Percentiles rank a stretch among this genome's conserved stretches.
phyloP scores from a whole-genome alignment of 2,113 vertebrate genomes.

The Thunnus maccoyii region DNA sequence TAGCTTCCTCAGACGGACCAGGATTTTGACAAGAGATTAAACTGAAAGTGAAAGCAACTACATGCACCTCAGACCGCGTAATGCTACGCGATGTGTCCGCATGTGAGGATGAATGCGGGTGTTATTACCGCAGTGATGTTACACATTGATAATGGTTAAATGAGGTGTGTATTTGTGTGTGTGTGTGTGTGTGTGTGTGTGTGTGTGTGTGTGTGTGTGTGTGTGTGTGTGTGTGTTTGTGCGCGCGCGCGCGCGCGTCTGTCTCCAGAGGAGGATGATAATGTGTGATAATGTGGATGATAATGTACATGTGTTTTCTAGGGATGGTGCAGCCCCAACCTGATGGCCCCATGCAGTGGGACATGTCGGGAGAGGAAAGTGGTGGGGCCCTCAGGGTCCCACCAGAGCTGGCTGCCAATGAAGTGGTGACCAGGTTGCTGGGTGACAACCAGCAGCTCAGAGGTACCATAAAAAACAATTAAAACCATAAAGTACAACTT shows the following conservation, averaged over 20 bases:
- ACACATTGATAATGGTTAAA: no score
- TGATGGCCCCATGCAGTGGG: constrained; percentile 83
- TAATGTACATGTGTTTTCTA: constrained; percentile 1
- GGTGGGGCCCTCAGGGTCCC: constrained; percentile 83
- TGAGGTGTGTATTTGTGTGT: not conserved
- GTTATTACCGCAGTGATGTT: not conserved
- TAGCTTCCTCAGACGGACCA: fast-evolving
- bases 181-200: no score
- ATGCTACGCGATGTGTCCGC: not conserved
- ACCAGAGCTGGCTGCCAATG: constrained; percentile 85
- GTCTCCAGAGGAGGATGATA: no score
- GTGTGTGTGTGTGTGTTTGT: not conserved
- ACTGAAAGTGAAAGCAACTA: constrained; percentile 59
- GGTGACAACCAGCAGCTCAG: constrained; percentile 88
- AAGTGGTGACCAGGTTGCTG: constrained; percentile 83
- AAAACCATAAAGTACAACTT: no score
- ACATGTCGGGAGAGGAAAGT: constrained; percentile 83
- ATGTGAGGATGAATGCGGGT: not conserved
- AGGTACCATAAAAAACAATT: constrained; percentile 70
- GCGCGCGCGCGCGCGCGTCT: no score
- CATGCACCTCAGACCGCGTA: not conserved
- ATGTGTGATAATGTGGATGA: no score
- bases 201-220: not conserved
- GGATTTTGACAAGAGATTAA: not conserved
- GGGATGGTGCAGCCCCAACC: constrained; percentile 88